These are phyloP conservation scores for Stylophora pistillata DNA, from an alignment of 64 coral and sea anemone genomes.

Conservation along the genomic window DNA sequence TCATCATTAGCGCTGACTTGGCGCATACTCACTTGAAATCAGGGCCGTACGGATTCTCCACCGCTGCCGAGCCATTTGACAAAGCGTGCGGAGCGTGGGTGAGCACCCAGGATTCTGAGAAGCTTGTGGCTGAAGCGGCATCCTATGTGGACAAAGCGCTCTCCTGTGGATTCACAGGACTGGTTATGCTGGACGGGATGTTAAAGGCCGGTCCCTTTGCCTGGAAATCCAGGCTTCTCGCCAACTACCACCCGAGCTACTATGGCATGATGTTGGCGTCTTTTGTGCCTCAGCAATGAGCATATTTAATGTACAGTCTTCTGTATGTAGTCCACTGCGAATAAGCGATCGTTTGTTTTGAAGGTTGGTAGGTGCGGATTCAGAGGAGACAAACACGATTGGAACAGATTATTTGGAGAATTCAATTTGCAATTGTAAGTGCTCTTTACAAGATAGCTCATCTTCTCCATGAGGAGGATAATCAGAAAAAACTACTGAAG, in stretches of 20 bases:
- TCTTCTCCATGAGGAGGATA: no score
- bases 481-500: no score
- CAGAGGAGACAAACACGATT: no score
- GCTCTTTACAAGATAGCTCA: no score
- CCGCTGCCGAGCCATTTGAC: slow-evolving; percentile 82
- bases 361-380: no score
- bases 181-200: slow-evolving; percentile 79
- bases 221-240: slow-evolving; percentile 68
- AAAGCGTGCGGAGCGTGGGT: slow-evolving; percentile 78
- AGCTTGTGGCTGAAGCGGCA: slow-evolving; percentile 62
- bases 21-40: slow-evolving; percentile 81
- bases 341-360: no score
- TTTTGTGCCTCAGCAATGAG: slow-evolving; percentile 47
- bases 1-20: slow-evolving; percentile 89
- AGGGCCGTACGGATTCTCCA: slow-evolving; percentile 81
- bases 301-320: no score
- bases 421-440: no score
- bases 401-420: no score
- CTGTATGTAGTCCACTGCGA: no score
- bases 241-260: slow-evolving; percentile 77
- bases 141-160: slow-evolving; percentile 68
- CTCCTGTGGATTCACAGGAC: slow-evolving; percentile 81
- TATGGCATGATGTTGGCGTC: slow-evolving; percentile 89
- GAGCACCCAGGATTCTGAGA: slow-evolving; percentile 38
- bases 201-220: slow-evolving; percentile 36